These are phyloP conservation scores for Corythucha ciliata DNA, from an alignment of 2,888 invertebrate genomes.

Conservation along the genomic window DNA sequence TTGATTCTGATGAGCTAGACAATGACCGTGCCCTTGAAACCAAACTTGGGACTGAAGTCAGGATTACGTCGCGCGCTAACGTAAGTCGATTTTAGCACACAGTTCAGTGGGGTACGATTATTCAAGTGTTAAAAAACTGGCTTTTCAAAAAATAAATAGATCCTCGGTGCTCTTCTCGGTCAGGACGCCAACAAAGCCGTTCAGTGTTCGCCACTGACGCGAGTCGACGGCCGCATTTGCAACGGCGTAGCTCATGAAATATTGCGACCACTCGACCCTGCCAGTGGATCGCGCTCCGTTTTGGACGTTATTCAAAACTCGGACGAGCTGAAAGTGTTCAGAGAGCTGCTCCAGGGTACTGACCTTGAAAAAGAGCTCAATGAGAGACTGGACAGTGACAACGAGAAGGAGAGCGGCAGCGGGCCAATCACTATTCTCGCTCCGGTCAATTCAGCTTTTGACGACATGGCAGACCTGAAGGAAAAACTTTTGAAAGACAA, in stretches of 20 bases:
- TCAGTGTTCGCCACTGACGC: slow-evolving; percentile 55
- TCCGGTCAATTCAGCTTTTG: slow-evolving; percentile 48
- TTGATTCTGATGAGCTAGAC: slow-evolving; percentile 17
- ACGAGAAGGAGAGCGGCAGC: too few relatives aligned
- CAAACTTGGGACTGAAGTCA: slow-evolving; percentile 15
- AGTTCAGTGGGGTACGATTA: neutral
- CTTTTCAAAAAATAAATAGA: slow-evolving; percentile 35
- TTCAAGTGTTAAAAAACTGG: neutral
- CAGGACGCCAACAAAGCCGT: slow-evolving; percentile 53
- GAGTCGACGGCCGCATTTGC: slow-evolving; percentile 55
- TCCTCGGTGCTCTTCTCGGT: slow-evolving; percentile 49
- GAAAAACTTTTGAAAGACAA: slow-evolving; percentile 44
- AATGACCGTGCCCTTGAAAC: slow-evolving; percentile 9
- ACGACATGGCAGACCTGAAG: slow-evolving; percentile 44
- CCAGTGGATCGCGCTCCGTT: neutral
- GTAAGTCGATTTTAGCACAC: slow-evolving; percentile 6
- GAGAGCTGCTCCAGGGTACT: slow-evolving; percentile 40
- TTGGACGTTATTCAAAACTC: neutral
- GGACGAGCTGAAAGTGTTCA: neutral
- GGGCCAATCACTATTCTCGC: slow-evolving; percentile 50
- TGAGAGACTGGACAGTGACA: slow-evolving; percentile 32
- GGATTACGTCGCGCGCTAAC: slow-evolving; percentile 13
- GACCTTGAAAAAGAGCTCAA: slow-evolving; percentile 41
- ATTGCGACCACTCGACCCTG: slow-evolving; percentile 10
- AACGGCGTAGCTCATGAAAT: slow-evolving; percentile 43